phyloP scores from a whole-genome alignment of 2,113 vertebrate genomes.

The Phocoena sinus region DNA sequence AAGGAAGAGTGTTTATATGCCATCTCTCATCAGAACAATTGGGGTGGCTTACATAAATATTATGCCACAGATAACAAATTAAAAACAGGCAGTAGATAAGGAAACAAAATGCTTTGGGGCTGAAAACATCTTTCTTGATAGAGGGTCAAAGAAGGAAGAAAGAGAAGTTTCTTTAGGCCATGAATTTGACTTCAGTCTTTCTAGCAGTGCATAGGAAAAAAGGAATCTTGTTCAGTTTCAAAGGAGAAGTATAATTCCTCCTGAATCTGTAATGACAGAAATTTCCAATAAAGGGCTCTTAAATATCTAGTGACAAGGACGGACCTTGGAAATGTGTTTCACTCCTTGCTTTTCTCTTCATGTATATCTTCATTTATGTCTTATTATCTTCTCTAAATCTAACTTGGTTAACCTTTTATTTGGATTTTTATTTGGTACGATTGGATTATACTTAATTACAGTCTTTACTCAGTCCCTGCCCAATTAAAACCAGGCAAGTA shows the following conservation, averaged over 20 bases:
- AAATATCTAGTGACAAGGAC: not conserved
- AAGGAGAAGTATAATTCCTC: not conserved
- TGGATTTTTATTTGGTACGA: not conserved
- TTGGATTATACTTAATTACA: not conserved
- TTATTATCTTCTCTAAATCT: not conserved
- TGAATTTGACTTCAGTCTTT: not conserved
- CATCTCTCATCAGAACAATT: not conserved
- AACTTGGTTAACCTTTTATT: conserved; percentile 7
- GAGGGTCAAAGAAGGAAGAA: not conserved
- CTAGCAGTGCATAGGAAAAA: not conserved
- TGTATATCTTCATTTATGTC: not conserved
- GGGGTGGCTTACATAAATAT: not conserved
- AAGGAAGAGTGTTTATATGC: not conserved
- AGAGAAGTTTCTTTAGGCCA: not conserved
- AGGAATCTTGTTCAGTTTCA: not conserved
- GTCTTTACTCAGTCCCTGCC: not conserved
- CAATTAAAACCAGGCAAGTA: conserved; percentile 12
- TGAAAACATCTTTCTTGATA: not conserved
- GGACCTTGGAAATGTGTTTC: not conserved
- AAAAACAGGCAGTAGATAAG: not conserved
- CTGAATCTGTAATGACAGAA: not conserved
- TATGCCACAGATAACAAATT: not conserved
- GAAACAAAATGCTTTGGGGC: not conserved
- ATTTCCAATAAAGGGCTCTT: not conserved
- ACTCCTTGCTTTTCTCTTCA: not conserved